Evolutionary conservation across 2,113 vertebrate species (phyloP).

Genomic region (Benitochromis conjunctus): DNA sequence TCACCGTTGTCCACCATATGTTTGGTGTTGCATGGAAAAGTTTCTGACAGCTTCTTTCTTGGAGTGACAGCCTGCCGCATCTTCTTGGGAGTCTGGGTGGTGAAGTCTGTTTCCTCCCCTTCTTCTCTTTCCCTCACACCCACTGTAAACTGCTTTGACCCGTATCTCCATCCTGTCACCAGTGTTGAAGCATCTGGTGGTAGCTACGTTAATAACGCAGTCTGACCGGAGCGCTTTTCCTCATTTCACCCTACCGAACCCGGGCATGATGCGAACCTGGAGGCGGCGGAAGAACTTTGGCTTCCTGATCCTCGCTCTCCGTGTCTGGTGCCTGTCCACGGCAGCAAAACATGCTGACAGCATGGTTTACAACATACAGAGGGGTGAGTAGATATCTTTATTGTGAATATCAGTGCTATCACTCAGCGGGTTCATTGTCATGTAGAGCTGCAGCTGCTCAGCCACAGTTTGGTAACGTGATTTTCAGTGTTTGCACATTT

Average conservation of each 20-base stretch:
- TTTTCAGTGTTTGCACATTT: neutral
- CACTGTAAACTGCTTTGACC: neutral
- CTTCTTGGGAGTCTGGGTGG: conserved; percentile 16
- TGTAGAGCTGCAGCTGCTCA: neutral
- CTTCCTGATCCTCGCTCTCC: conserved; percentile 40
- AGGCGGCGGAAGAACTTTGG: conserved; percentile 57
- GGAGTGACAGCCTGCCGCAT: conserved; percentile 37
- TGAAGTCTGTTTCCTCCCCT: neutral
- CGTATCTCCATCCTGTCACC: neutral
- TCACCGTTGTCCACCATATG: neutral
- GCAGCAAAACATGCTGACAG: neutral
- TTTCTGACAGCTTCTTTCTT: conserved; percentile 49
- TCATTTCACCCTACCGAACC: conserved; percentile 1
- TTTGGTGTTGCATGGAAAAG: conserved; percentile 33
- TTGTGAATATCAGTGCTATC: neutral
- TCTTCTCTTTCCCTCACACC: neutral
- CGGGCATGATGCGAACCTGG: conserved; percentile 58
- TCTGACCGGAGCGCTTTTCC: neutral
- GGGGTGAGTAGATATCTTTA: conserved; percentile 27
- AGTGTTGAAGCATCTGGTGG: conserved; percentile 3
- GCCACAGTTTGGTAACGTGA: neutral
- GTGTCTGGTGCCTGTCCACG: conserved; percentile 38
- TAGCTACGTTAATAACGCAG: neutral
- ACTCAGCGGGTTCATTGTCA: neutral
- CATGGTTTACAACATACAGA: neutral